A percentile compares a stretch with the other conserved stretches of the same genome.
phyloP scores from a whole-genome alignment of 2,113 vertebrate genomes.

The Clinocottus analis region DNA sequence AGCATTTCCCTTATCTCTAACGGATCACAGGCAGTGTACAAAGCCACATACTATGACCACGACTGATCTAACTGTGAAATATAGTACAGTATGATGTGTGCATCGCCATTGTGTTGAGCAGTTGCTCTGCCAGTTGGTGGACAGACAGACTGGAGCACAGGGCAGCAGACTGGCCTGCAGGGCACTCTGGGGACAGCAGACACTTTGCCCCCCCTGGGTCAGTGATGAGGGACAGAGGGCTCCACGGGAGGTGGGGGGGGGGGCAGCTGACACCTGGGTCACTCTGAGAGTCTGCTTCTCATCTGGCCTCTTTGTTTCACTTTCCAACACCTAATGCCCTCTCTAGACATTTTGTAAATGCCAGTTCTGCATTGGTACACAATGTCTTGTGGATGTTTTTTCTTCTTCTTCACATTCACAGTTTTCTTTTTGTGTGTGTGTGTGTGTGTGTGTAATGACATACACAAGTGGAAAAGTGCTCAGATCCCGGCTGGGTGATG shows the following conservation, averaged over 20 bases:
- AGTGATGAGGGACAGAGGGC: constrained; percentile 49
- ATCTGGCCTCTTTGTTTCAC: constrained; percentile 61
- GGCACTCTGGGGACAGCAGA: constrained; percentile 61
- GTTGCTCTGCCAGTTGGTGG: constrained; percentile 59
- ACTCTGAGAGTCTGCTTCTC: constrained; percentile 43
- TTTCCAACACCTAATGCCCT: constrained; percentile 4
- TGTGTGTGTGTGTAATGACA: too few species aligned
- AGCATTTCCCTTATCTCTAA: not conserved
- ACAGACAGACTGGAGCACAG: constrained; percentile 52
- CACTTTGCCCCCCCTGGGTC: constrained; percentile 56
- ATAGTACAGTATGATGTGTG: not conserved
- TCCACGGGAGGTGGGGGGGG: constrained; percentile 19
- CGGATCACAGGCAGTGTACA: not conserved
- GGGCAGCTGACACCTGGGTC: constrained; percentile 65
- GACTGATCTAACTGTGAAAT: not conserved
- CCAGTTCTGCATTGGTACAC: not conserved
- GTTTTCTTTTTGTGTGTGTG: not conserved
- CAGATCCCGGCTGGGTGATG: not conserved
- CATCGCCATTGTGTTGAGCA: not conserved
- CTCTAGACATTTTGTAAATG: constrained; percentile 2
- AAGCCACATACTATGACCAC: not conserved
- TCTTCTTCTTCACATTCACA: not conserved
- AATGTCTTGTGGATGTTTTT: not conserved
- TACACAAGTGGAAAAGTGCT: not conserved
- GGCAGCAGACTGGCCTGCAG: constrained; percentile 41